Evolutionary conservation across 2,113 vertebrate genomes (phyloP), one percentile per base, ranked within the genome.

Genomic region (Pogonocichla stellata): DNA sequence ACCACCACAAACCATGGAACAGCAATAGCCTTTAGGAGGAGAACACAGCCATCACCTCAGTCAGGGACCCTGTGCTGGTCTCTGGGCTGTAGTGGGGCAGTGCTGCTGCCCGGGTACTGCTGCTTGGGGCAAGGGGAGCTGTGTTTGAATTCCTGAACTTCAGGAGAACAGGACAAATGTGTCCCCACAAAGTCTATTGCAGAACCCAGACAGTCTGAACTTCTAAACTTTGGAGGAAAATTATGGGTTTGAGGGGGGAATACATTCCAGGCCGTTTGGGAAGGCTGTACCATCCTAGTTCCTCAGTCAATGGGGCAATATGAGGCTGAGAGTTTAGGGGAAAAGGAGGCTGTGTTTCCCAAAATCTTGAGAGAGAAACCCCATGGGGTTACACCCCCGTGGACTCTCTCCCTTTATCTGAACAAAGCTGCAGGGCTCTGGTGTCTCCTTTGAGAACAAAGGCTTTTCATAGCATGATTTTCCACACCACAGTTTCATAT

Each of bases 71-170:
- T 0, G 3, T 0, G 2, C 4, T 0, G 0, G n/a, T 15, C 26
- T 14, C 15, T 10, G 42, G 42, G n/a, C 33, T 58, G 40, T 36
- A 28, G 54, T 0, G 1, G 24, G 25, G 18, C 31, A 56, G 38
- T 1, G 12, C 29, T 0, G 1, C 22, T 54, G 36, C 22, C 36
- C 1, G 0, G 51, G 50, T 1, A 0, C 31, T 56, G 31, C 51
- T 2, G 1, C 24, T 1, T 34, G 24, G 25, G 42, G 4, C 26
- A 14, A 31, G 43, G 26, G 11, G 14, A 36, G 19, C 19, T 18
- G 56, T 31, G 56, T 31, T 60, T 23, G 19, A 34, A 10, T 19
- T 34, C 31, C 36, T 42, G 19, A 70, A 24, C 36, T 60, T 51
- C 10, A 42, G 45, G 19, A 12, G 23, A 50, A n/a, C 14, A 12